phyloP scores from a whole-genome alignment of 2,888 invertebrate species.

The Trichopoda pennipes region DNA sequence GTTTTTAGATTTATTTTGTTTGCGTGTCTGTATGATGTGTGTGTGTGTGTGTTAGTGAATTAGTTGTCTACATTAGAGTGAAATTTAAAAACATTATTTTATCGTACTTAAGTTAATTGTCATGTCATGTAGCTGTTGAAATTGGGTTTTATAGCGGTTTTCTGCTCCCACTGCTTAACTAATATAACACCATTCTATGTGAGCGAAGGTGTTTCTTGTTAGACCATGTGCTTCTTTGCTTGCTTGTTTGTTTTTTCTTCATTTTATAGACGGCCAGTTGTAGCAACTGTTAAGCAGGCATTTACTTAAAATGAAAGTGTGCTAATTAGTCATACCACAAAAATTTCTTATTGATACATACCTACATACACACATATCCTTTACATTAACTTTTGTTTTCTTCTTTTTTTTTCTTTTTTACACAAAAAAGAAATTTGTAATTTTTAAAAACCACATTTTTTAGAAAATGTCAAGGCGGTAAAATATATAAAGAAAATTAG shows the following conservation, averaged over 20 bases:
- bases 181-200: neutral
- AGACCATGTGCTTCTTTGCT: slow-evolving; percentile 5
- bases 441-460: neutral
- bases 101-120: slow-evolving; percentile 49
- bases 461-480: slow-evolving; percentile 32
- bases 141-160: slow-evolving; percentile 60
- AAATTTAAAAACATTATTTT: slow-evolving; percentile 38
- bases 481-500: slow-evolving; percentile 4
- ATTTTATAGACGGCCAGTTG: slow-evolving; percentile 1
- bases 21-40: neutral
- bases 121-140: slow-evolving; percentile 59
- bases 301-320: slow-evolving; percentile 37
- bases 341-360: slow-evolving; percentile 44
- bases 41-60: slow-evolving; percentile 5
- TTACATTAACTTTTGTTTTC: slow-evolving; percentile 8
- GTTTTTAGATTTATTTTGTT: neutral
- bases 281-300: slow-evolving; percentile 15
- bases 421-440: slow-evolving; percentile 21
- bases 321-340: slow-evolving; percentile 48
- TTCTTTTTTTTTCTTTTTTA: too few relatives aligned
- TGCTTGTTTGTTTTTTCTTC: slow-evolving; percentile 3
- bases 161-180: slow-evolving; percentile 1
- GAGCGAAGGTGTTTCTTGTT: neutral
- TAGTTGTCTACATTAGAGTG: slow-evolving; percentile 8
- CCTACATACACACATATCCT: neutral